Evolutionary conservation across 2,113 vertebrate species (phyloP), one percentile per base, ranked within the genome.

Genomic region (Lepidiolamprologus cunningtoni): DNA sequence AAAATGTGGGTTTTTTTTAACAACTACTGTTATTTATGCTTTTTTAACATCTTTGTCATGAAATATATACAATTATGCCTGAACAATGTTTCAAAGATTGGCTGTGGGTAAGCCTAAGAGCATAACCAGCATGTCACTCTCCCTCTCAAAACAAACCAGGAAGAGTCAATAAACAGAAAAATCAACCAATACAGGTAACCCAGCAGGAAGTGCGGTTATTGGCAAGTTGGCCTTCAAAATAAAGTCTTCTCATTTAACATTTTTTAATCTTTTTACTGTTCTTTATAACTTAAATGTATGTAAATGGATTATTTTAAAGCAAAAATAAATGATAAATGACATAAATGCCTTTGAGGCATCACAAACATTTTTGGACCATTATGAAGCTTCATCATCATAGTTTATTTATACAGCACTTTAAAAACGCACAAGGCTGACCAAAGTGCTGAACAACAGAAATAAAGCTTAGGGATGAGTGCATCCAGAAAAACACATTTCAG

Each of bases 41-140:
- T 53, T 53, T 21, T 53, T 53, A 53, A 21, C n/a, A 53, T 53
- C 52, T 53, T 53, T 53, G n/a, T 53, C 52, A 21, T 21, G 3
- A 21, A 53, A 21, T 53, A 53, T 53, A 53, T 53, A 53, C 19
- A 53, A 2, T 53, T 21, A 53, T 21, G 52, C 50, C 50, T 52
- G 50, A 52, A 9, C 0, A 52, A n/a, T 52, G 17, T 52, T 52
- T 52, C 50, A n/a, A 52, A 52, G 0, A 52, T 9, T 5, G 50
- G 17, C 50, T 52, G 0, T 52, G 17, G 17, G 50, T 52, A 52
- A 52, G 8, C 8, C 50, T 2, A 0, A 52, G 50, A 52, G 50
- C 17, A n/a, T n/a, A 52, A 52, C 17, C 50, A 52, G 50, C 50
- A 52, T n/a, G 50, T n/a, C 50, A 52, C 0, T 52, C 1, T 52